phyloP scores from a whole-genome alignment of 1,140 invertebrate species.

The Atta texana region DNA sequence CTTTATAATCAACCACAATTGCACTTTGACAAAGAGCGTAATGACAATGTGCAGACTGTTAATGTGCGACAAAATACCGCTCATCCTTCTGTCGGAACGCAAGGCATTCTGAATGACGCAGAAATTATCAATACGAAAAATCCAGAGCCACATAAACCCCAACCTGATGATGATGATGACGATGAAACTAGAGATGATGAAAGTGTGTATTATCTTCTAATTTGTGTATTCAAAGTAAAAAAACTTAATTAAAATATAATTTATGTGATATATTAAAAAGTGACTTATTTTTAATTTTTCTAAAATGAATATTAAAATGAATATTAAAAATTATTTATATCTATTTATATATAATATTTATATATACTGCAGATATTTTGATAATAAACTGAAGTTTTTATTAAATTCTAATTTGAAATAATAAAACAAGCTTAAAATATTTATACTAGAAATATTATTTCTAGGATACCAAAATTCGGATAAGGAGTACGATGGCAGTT shows the following conservation, averaged over 20 bases:
- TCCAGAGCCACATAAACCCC: slow-evolving; percentile 70
- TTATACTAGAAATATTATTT: slow-evolving; percentile 7
- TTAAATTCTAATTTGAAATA: neutral
- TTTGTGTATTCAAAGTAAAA: neutral
- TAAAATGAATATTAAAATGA: neutral
- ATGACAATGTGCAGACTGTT: neutral
- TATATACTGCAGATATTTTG: neutral
- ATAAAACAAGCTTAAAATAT: slow-evolving; percentile 10
- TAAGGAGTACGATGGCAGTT: slow-evolving; percentile 60
- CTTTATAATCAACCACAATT: slow-evolving; percentile 80
- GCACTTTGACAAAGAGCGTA: slow-evolving; percentile 73
- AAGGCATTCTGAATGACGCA: slow-evolving; percentile 79
- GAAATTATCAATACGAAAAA: slow-evolving; percentile 82
- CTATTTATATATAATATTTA: too few relatives aligned
- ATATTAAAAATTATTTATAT: neutral
- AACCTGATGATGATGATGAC: slow-evolving; percentile 73
- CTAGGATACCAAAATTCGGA: slow-evolving; percentile 53
- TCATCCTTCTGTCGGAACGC: slow-evolving; percentile 65
- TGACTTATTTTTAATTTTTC: neutral
- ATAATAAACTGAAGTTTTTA: neutral
- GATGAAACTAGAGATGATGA: slow-evolving; percentile 58
- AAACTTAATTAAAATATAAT: slow-evolving; percentile 7
- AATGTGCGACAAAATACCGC: slow-evolving; percentile 12
- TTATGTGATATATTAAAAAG: neutral
- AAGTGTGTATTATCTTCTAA: slow-evolving; percentile 41